A percentile compares a stretch with the other conserved stretches of the same genome.
Conservation (phyloP, 2,888 invertebrate genomes). For the Eurois occulta region DNA sequence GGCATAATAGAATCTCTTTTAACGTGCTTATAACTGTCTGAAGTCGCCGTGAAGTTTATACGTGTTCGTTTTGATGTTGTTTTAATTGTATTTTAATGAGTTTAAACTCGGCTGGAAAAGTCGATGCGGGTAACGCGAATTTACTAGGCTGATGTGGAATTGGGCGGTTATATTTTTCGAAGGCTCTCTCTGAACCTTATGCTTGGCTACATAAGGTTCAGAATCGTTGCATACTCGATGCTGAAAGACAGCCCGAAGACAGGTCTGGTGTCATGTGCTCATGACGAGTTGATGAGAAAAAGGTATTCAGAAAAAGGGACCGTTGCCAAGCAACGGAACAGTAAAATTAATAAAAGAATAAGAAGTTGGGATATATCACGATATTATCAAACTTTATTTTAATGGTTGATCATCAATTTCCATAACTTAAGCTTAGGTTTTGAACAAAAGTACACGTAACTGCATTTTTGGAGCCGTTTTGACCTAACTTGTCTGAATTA, state of each 20-base stretch:
- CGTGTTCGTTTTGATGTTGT: slow-evolving; percentile 37
- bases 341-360: too few species aligned
- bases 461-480: too few species aligned
- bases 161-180: neutral
- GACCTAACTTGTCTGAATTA: too few species aligned
- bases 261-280: neutral
- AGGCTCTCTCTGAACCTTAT: neutral
- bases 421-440: neutral
- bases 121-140: neutral
- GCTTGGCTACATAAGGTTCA: neutral
- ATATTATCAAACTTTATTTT: neutral
- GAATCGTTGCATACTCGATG: neutral
- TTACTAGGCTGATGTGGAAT: neutral
- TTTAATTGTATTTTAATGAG: slow-evolving; percentile 33
- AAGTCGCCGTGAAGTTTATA: slow-evolving; percentile 14
- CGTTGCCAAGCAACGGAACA: neutral
- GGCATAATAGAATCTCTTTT: slow-evolving; percentile 56
- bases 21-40: slow-evolving; percentile 46
- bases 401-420: neutral
- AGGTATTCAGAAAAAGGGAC: neutral
- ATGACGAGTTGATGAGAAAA: slow-evolving; percentile 1
- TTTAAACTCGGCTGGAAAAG: slow-evolving; percentile 6
- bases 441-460: too few species aligned
- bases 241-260: neutral
- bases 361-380: neutral